Percentiles rank a stretch among this genome's conserved stretches.
phyloP scores from a whole-genome alignment of 2,888 invertebrate genomes.

The Chelonus formosanus region DNA sequence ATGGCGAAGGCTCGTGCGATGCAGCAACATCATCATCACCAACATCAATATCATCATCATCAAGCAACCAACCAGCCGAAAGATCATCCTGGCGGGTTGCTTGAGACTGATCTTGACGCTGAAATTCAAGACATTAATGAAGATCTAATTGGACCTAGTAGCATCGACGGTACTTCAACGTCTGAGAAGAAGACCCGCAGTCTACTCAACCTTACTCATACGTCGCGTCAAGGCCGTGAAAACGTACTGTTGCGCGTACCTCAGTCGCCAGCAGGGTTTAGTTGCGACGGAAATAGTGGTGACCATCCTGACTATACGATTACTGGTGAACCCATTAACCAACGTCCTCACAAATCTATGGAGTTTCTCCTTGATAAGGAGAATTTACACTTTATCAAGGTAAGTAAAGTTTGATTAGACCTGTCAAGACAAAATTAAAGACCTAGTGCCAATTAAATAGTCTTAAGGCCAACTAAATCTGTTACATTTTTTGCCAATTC shows the following conservation, averaged over 20 bases:
- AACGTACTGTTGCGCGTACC: slow-evolving; percentile 62
- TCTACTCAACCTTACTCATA: slow-evolving; percentile 70
- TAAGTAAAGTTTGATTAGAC: slow-evolving; percentile 65
- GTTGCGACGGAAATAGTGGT: slow-evolving; percentile 53
- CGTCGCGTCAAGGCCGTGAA: slow-evolving; percentile 66
- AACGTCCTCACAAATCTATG: slow-evolving; percentile 87
- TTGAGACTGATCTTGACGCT: slow-evolving; percentile 90
- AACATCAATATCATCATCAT: slow-evolving; percentile 32
- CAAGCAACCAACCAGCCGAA: slow-evolving; percentile 62
- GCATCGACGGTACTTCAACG: slow-evolving; percentile 45
- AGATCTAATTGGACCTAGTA: slow-evolving; percentile 37
- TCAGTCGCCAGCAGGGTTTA: slow-evolving; percentile 59
- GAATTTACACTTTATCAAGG: slow-evolving; percentile 87
- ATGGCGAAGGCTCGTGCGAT: slow-evolving; percentile 64
- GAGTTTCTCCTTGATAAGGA: slow-evolving; percentile 94
- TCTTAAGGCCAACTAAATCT: neutral
- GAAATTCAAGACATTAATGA: slow-evolving; percentile 63
- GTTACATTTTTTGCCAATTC: neutral
- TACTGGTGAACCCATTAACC: slow-evolving; percentile 49
- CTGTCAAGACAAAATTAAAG: neutral
- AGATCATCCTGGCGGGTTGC: slow-evolving; percentile 77
- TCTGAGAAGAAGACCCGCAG: slow-evolving; percentile 72
- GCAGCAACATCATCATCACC: slow-evolving; percentile 41
- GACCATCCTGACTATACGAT: slow-evolving; percentile 58
- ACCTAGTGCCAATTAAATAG: neutral